Evolutionary conservation across 2,888 invertebrate species (phyloP), one percentile per base, ranked within the genome.

Genomic region (Proisotoma minuta): DNA sequence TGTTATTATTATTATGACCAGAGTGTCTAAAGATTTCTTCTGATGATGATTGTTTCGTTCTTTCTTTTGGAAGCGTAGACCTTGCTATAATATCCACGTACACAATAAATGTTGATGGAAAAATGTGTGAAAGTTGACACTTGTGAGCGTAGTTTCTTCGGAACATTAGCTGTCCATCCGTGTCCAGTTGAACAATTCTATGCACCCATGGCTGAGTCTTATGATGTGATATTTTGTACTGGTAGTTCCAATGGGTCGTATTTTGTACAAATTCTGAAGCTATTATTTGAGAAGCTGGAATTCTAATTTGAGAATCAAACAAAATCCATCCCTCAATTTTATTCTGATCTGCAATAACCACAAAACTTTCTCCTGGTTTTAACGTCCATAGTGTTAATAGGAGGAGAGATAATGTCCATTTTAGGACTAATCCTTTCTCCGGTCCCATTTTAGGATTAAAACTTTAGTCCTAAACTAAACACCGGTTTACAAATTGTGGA

Each of bases 121-220:
- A 67, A 15, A 67, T n/a, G 10, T 63, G 54, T 3, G 39, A 39
- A 12, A 54, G 15, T 39, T 54, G 54, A 39, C 54, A 54, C 23
- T 54, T 54, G 26, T 50, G 23, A n/a, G 28, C 52, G 12, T 24
- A 27, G 39, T 26, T 18, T 18, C 54, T 10, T 5, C 40, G 18
- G 23, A 54, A 54, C 28, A 20, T 68, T 29, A 70, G 50, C 59
- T 70, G 65, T n/a, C 73, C 73, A 62, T 70, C 64, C 18, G 62
- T 54, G 61, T 71, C 71, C 3, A 73, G 53, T 29, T 70, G 70
- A 26, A 73, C 68, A 20, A 73, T 59, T 22, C 70, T 62, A 51
- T 73, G 73, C n/a, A 73, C 68, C 73, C 73, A 73, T 4, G 73
- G 65, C 49, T 73, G 71, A 4, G 73, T 71, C 58, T 73, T 73